Base-by-base conservation (phyloP, 2,888 invertebrate genomes). In the Imbricaverruca yamaguchii region DNA sequence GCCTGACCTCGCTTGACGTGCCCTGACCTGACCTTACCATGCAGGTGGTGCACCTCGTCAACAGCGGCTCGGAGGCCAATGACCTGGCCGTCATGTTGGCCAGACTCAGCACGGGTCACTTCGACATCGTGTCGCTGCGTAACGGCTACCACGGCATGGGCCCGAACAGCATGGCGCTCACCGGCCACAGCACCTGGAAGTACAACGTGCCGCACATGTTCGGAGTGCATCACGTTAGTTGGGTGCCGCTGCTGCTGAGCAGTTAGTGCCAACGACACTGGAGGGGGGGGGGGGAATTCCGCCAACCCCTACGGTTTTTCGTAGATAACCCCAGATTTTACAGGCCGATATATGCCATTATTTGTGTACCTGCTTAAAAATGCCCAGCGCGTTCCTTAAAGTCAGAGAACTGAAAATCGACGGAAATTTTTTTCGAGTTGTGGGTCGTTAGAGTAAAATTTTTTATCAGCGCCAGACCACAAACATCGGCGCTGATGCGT, bases 41-140 rank as follows among this genome's bases (percentile, higher is more conserved):
- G 25, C 86, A 94, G 94, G 93, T 94, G 56, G 94, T 94, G 4
- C 97, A 96, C 86, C 91, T 98, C 85, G 94, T 96, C 1, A 98
- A 98, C 88, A 98, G 97, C 85, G 98, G 98, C 0, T 95, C 96
- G 10, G 98, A 99, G 88, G 98, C 98, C 0, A 98, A 98, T 86
- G 98, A 99, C 87, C 89, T 99, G 82, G 98, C 98, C 0, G 90
- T 95, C 84, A 87, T 96, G 59, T 90, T 99, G 87, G 94, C 97
- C 0, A 91, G 97, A 85, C 87, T 94, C 0, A 91, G 96, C 86
- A 97, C 98, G 0, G 92, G 93, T 1, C 92, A 93, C 85, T 92
- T 91, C 85, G 96, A 97, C 84, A 90, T 97, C 25, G 88, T 98
- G 61, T 93, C 96, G 0, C 89, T 98, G 81, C 92, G 93, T 85